Conservation (phyloP, 2,113 vertebrate genomes). For the Dinomys branickii region DNA sequence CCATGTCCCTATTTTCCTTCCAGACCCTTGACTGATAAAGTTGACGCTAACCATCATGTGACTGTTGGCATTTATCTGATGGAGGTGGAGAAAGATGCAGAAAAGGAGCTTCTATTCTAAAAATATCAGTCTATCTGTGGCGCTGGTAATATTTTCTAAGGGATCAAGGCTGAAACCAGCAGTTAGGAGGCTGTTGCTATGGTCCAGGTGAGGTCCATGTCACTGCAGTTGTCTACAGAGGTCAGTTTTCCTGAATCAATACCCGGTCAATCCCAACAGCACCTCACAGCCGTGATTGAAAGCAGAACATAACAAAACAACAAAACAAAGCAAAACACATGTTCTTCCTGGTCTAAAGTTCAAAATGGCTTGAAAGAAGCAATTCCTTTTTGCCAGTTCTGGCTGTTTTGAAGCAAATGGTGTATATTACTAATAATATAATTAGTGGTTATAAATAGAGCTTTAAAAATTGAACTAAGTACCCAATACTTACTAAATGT, state of each 20-base stretch:
- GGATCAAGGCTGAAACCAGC: background rate
- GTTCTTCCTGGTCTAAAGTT: background rate
- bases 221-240: background rate
- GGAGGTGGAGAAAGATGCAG: background rate
- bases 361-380: background rate
- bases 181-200: background rate
- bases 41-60: background rate
- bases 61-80: background rate
- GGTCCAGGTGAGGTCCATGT: background rate
- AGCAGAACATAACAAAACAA: too few species aligned
- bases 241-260: background rate
- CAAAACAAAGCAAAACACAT: background rate
- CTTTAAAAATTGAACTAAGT: conserved; percentile 33
- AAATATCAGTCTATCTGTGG: background rate
- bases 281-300: background rate
- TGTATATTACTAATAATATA: background rate
- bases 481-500: background rate
- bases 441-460: conserved; percentile 11
- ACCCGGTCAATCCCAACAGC: background rate
- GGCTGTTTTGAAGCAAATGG: conserved; percentile 6
- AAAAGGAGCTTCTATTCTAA: background rate
- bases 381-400: background rate
- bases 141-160: background rate
- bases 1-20: background rate
- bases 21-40: background rate